A percentile compares a stretch with the other conserved stretches of the same genome.
Conservation (phyloP, 2,797 vertebrate genomes). For the Thunnus albacares region DNA sequence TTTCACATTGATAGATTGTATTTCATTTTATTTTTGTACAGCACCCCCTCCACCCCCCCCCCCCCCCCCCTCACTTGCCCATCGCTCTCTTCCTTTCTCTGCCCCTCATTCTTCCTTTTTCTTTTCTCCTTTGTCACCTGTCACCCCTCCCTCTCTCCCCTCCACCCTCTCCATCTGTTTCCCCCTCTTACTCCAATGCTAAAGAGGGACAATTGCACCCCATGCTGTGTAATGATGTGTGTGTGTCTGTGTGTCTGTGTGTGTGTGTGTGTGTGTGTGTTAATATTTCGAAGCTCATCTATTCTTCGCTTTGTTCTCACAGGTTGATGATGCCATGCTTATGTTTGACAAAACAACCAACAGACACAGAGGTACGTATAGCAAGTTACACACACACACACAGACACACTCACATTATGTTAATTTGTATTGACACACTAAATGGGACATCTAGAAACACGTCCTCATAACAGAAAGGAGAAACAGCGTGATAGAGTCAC, state of each 20-base stretch:
- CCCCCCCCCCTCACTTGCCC: constrained; percentile 28
- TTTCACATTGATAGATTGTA: constrained; percentile 64
- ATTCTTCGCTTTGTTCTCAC: constrained; percentile 81
- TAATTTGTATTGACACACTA: constrained; percentile 30
- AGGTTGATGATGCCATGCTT: constrained; percentile 99
- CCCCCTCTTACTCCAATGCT: constrained; percentile 73
- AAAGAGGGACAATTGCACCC: constrained; percentile 83
- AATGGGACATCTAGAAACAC: constrained; percentile 8
- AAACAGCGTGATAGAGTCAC: constrained; percentile 42
- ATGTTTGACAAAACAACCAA: constrained; percentile 99
- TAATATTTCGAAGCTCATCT: constrained; percentile 72
- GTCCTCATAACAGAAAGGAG: constrained; percentile 28
- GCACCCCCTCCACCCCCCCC: constrained; percentile 2
- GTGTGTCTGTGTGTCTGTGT: constrained; percentile 43
- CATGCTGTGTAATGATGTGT: constrained; percentile 82
- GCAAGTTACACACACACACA: constrained; percentile 10
- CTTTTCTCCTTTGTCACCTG: constrained; percentile 79
- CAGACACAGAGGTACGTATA: constrained; percentile 94
- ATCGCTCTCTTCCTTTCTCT: constrained; percentile 39
- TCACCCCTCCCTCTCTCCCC: constrained; percentile 67
- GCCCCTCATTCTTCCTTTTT: constrained; percentile 57
- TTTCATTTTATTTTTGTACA: constrained; percentile 63
- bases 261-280: constrained; percentile 48
- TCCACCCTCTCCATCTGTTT: constrained; percentile 84
- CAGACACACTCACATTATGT: constrained; percentile 40